Evolutionary conservation across 1,140 invertebrate genomes (phyloP).

Genomic region (Dermatophagoides farinae): DNA sequence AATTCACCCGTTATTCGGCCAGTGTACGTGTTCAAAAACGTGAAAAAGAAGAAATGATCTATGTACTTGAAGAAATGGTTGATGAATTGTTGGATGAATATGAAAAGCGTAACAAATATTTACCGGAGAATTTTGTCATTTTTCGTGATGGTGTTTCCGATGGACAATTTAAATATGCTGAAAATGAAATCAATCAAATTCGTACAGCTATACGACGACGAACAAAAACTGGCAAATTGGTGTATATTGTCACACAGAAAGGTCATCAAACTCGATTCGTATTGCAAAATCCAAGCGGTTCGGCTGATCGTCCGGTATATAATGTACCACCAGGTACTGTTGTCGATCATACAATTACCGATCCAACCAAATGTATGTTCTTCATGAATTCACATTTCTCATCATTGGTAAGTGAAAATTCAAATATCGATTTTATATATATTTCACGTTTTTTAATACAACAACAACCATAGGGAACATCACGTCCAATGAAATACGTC

Average conservation of each 20-base stretch:
- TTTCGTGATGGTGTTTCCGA: conserved; percentile 55
- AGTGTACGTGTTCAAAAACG: conserved; percentile 9
- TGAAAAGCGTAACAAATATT: conserved; percentile 14
- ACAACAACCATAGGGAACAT: conserved; percentile 21
- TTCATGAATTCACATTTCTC: conserved; percentile 32
- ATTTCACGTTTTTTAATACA: conserved; percentile 24
- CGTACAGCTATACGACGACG: conserved; percentile 6
- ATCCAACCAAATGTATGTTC: conserved; percentile 14
- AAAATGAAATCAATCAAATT: conserved; percentile 16
- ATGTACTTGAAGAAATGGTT: background rate
- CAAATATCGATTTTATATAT: conserved; percentile 18
- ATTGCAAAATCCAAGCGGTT: background rate
- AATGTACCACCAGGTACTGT: conserved; percentile 18
- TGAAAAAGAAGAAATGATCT: conserved; percentile 7
- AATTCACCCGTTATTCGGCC: conserved; percentile 2
- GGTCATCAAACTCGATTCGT: conserved; percentile 12
- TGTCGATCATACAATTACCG: conserved; percentile 16
- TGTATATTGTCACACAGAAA: conserved; percentile 36
- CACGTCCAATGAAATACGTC: conserved; percentile 17
- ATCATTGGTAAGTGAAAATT: conserved; percentile 55
- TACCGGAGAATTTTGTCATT: conserved; percentile 46
- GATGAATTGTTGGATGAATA: conserved; percentile 29
- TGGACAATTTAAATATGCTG: conserved; percentile 36
- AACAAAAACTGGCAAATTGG: conserved; percentile 52
- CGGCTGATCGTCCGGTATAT: conserved; percentile 29